Evolutionary conservation across 1,140 invertebrate species (phyloP), one percentile per base, ranked within the genome.

Genomic region (Eriocheir sinensis): DNA sequence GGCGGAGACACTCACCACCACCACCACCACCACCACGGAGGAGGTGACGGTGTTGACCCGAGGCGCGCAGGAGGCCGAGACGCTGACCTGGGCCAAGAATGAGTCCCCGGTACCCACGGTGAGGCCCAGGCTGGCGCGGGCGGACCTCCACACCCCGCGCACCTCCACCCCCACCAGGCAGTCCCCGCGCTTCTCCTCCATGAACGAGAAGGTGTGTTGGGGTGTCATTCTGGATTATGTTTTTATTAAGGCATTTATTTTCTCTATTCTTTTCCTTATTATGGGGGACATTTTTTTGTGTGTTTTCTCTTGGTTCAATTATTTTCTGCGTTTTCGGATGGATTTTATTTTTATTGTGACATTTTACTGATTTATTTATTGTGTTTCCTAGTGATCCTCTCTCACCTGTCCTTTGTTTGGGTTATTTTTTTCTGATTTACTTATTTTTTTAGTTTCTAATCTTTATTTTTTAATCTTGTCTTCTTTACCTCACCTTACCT

Each of bases 151-250:
- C 38, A 89, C 79, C 81, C 91, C 81, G 4, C 93, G 94, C 88
- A 94, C 88, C 44, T 94, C 95, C 85, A 89, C 92, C 32, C 90
- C 93, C 79, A 80, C 48, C 32, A 38, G 94, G 17, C 93, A 94
- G 48, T 93, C 93, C 32, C 3, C 36, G 0, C 83, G 38, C 44
- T 17, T 85, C 40, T 30, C 91, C 30, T 15, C 9, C 36, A 32
- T 27, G 30, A 86, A 38, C 30, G 86, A 81, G 9, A 80, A 79
- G 48, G 89, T 90, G 21, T 40, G 32, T 86, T 86, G n/a, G n/a
- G n/a, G n/a, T n/a, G n/a, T n/a, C n/a, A n/a, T n/a, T n/a, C n/a
- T n/a, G n/a, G n/a, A 21, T 0, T n/a, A 34, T n/a, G 79, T 0
- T n/a, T 81, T 9, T n/a, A 81, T 81, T 0, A 17, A 12, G 9